Percentiles rank a stretch among this genome's conserved stretches.
Conservation (phyloP, 2,888 invertebrate species). For the Anthophora plumipes region DNA sequence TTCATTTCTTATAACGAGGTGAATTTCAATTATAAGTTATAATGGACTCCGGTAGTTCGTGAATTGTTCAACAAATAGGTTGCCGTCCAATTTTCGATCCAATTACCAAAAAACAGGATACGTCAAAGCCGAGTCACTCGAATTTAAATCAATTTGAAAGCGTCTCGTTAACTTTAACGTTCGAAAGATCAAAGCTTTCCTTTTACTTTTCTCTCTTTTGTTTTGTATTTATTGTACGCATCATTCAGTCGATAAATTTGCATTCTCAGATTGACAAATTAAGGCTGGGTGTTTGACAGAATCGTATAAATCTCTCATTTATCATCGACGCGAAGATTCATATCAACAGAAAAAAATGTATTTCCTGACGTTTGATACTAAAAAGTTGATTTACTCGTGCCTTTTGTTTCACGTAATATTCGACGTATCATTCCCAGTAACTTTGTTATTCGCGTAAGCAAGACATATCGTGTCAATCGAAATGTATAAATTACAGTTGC, state of each 20-base stretch:
- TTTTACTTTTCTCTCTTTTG: too few relatives aligned
- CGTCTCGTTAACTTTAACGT: constrained; percentile 14
- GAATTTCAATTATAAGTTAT: neutral
- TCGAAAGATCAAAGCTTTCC: neutral
- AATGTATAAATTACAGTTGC: too few relatives aligned
- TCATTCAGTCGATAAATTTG: neutral
- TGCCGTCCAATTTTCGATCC: constrained; percentile 17
- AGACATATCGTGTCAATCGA: too few relatives aligned
- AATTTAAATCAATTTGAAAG: constrained; percentile 20
- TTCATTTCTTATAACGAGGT: neutral
- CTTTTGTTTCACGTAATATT: too few relatives aligned
- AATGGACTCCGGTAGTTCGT: neutral
- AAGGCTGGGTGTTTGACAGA: neutral
- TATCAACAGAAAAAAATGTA: too few relatives aligned
- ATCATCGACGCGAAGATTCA: neutral
- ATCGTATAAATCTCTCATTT: too few relatives aligned
- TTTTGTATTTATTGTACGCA: neutral
- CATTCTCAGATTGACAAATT: neutral
- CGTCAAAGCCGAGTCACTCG: neutral
- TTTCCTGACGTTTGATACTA: too few relatives aligned
- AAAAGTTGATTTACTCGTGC: too few relatives aligned
- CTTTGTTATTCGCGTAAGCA: too few relatives aligned
- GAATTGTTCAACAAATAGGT: constrained; percentile 1
- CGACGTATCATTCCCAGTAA: too few relatives aligned
- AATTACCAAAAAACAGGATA: constrained; percentile 25